These are phyloP conservation scores for Talpa occidentalis DNA, from an alignment of 2,113 vertebrate species.

Conservation along the genomic window DNA sequence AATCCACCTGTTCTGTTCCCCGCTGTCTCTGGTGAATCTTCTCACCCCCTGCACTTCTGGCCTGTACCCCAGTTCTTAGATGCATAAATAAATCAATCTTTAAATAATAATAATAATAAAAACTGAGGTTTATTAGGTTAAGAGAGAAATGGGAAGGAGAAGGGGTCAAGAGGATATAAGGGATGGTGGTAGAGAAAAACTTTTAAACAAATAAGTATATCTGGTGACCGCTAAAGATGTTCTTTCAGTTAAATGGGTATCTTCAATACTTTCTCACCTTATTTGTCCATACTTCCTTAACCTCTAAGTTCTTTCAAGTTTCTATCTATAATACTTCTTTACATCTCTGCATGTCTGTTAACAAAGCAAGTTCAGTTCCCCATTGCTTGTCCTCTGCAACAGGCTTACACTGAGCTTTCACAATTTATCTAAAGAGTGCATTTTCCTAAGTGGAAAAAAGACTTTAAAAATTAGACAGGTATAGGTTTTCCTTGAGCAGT, in stretches of 20 bases:
- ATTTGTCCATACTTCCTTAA: neutral
- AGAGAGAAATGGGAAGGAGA: too few species aligned
- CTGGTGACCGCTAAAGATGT: neutral
- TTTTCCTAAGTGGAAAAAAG: constrained; percentile 12
- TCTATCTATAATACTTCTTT: neutral
- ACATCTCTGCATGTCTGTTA: neutral
- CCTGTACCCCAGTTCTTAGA: too few species aligned
- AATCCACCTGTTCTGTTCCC: too few species aligned
- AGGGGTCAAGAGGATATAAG: too few species aligned
- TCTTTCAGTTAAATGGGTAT: neutral
- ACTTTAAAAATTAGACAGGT: constrained; percentile 30
- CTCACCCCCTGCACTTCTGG: too few species aligned
- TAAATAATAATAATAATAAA: too few species aligned
- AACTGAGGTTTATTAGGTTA: too few species aligned
- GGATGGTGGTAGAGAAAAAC: too few species aligned
- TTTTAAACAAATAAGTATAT: neutral
- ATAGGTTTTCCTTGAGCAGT: neutral
- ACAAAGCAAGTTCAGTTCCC: neutral
- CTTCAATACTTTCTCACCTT: neutral
- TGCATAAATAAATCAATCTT: too few species aligned
- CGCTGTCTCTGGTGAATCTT: too few species aligned
- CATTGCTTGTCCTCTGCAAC: neutral
- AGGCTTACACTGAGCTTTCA: neutral
- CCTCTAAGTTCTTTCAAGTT: neutral
- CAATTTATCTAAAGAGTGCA: constrained; percentile 12